Evolutionary conservation across 2,888 invertebrate genomes (phyloP).

Genomic region (Heteromyza rotundicornis): DNA sequence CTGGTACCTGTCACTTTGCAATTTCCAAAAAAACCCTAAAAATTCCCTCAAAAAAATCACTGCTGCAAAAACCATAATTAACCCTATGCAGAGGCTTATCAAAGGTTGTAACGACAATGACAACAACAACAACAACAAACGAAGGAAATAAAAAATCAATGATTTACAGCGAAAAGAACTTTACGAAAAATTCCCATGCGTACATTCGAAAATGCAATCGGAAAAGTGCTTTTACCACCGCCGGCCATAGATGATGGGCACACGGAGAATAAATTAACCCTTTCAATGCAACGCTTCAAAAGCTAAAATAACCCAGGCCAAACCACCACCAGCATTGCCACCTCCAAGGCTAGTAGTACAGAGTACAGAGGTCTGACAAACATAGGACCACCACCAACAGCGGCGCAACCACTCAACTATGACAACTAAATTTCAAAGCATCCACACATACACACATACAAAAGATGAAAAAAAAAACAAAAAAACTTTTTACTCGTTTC

Average conservation of each 20-base stretch:
- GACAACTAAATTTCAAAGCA: slow-evolving; percentile 9
- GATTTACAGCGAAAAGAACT: neutral
- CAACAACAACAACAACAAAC: neutral
- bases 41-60: no score
- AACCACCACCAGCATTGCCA: neutral
- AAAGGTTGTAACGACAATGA: neutral
- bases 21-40: no score
- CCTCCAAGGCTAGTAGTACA: neutral
- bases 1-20: no score
- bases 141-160: neutral
- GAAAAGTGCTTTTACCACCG: slow-evolving; percentile 9
- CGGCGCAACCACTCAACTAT: neutral
- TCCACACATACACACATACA: neutral
- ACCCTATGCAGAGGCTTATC: no score
- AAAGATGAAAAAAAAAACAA: neutral
- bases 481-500: slow-evolving; percentile 9
- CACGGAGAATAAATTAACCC: neutral
- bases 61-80: no score
- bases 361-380: neutral
- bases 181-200: slow-evolving; percentile 7
- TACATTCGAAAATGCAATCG: slow-evolving; percentile 4
- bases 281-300: neutral
- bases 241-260: neutral
- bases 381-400: neutral
- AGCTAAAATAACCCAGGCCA: no score